Percentiles rank a stretch among this genome's conserved stretches.
Conservation (phyloP, 2,113 vertebrate genomes). For the Grus americana region DNA sequence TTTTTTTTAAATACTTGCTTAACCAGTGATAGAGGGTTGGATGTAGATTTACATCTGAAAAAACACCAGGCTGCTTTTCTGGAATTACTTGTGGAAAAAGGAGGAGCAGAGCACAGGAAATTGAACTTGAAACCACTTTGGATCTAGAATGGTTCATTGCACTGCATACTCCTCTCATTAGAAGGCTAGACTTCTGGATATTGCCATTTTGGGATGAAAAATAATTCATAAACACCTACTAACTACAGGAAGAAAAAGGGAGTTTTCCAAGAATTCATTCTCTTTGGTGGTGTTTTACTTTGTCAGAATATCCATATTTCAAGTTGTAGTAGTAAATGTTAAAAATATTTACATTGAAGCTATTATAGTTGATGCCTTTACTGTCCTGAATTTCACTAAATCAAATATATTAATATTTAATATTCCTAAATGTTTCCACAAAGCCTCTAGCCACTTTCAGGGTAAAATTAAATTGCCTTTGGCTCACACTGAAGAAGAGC, state of each 20-base stretch:
- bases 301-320: neutral
- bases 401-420: constrained; percentile 41
- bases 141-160: neutral
- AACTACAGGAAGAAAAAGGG: neutral
- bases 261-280: neutral
- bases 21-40: neutral
- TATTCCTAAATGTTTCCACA: constrained; percentile 39
- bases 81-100: neutral
- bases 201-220: neutral
- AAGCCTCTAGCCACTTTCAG: constrained; percentile 9
- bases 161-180: neutral
- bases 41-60: neutral
- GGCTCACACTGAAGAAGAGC: neutral
- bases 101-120: neutral
- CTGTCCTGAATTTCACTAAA: constrained; percentile 14
- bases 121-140: neutral
- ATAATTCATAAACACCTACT: neutral
- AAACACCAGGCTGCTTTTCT: neutral
- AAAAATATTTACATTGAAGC: neutral
- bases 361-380: neutral
- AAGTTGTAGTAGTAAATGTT: neutral
- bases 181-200: neutral
- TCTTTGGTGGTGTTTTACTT: neutral
- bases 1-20: neutral
- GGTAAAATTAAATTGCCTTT: constrained; percentile 41